These are phyloP conservation scores for Bombus waltoni DNA, from an alignment of 1,140 invertebrate genomes.

Conservation along the genomic window DNA sequence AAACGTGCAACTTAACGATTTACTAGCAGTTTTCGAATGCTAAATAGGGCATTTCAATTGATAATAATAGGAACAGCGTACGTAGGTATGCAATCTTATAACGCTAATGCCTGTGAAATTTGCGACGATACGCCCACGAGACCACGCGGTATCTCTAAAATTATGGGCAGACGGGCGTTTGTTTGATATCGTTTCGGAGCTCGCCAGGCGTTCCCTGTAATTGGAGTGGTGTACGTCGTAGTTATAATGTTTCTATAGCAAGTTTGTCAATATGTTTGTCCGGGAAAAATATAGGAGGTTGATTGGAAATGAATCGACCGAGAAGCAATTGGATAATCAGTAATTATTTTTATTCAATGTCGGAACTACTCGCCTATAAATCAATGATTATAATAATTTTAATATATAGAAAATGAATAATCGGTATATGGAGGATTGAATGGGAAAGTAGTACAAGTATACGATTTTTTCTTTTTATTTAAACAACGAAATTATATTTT, in stretches of 20 bases:
- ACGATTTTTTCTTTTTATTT: background rate
- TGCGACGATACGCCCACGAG: conserved; percentile 19
- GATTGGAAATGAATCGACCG: background rate
- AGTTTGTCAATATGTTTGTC: background rate
- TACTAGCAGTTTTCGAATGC: no score
- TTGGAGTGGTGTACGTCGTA: background rate
- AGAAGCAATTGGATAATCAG: background rate
- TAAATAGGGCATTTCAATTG: no score
- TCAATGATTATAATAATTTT: no score
- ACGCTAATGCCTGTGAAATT: conserved; percentile 22
- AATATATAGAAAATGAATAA: no score
- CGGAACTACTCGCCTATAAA: no score
- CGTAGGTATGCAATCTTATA: background rate
- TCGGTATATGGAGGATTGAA: no score
- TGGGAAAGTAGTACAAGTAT: no score
- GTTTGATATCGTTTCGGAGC: background rate
- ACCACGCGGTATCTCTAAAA: background rate
- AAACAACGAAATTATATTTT: background rate
- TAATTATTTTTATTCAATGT: background rate
- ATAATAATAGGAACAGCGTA: no score
- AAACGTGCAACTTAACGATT: no score
- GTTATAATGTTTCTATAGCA: background rate
- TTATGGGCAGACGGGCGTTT: background rate
- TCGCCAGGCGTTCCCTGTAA: background rate
- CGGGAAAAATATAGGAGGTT: background rate